Evolutionary conservation across 1,140 invertebrate genomes (phyloP).

Genomic region (Paralvinella palmiformis): DNA sequence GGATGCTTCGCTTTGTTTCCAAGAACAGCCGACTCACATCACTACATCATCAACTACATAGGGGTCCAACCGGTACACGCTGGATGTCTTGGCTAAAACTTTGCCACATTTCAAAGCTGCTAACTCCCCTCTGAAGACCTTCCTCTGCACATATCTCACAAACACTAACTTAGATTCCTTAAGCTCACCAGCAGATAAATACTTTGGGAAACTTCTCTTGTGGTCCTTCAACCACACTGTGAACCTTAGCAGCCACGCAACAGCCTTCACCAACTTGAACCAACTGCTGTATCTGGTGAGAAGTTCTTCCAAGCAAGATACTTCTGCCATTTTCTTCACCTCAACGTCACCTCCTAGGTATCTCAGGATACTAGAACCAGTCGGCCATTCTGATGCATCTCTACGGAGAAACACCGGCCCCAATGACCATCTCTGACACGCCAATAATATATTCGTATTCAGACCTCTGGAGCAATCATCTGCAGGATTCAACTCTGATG

Average conservation of each 20-base stretch:
- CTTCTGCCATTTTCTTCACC: not conserved
- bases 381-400: not conserved
- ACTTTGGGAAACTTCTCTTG: not conserved
- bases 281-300: not conserved
- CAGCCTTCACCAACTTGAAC: too few relatives aligned
- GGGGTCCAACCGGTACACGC: not conserved
- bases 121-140: not conserved
- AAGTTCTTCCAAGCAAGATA: not conserved
- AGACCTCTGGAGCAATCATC: not conserved
- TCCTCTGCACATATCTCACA: not conserved
- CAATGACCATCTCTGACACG: not conserved
- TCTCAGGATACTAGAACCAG: not conserved
- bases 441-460: not conserved
- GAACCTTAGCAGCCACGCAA: too few relatives aligned
- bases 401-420: not conserved
- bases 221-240: not conserved
- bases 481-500: not conserved
- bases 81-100: not conserved
- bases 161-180: not conserved
- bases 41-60: not conserved
- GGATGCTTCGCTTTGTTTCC: not conserved
- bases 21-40: not conserved
- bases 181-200: not conserved
- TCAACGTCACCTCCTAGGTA: not conserved
- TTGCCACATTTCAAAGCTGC: not conserved